Conservation (phyloP, 2,113 vertebrate species). For the Nothocercus nigrocapillus region DNA sequence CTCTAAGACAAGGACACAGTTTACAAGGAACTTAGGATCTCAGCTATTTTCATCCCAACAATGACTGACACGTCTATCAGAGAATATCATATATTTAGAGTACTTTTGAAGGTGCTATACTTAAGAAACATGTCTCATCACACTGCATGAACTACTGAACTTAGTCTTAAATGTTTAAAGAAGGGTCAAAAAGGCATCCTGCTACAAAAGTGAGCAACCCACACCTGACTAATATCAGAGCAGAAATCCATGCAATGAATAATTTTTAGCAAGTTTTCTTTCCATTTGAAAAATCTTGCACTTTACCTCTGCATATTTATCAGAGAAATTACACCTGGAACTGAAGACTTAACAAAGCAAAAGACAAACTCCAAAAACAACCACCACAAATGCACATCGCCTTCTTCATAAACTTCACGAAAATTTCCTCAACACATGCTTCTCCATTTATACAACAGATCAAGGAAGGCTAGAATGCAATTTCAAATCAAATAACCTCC, state of each 20-base stretch:
- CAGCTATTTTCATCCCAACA: constrained; percentile 80
- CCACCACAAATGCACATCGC: neutral
- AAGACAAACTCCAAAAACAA: constrained; percentile 21
- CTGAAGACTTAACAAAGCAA: constrained; percentile 42
- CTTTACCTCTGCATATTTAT: constrained; percentile 76
- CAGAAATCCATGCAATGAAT: constrained; percentile 75
- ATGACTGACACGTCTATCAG: constrained; percentile 78
- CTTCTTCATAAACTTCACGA: constrained; percentile 72
- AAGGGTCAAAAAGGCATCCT: constrained; percentile 77
- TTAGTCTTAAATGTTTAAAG: constrained; percentile 86
- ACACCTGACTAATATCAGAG: constrained; percentile 70
- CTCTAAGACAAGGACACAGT: constrained; percentile 70
- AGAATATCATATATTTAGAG: constrained; percentile 85
- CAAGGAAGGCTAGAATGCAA: constrained; percentile 81
- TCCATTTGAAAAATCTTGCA: constrained; percentile 26
- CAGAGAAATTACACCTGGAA: constrained; percentile 27
- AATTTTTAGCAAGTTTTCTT: constrained; percentile 72
- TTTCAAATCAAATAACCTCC: constrained; percentile 85
- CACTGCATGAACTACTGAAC: constrained; percentile 82
- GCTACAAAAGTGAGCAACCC: constrained; percentile 77
- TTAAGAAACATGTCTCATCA: constrained; percentile 80
- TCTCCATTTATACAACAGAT: constrained; percentile 80
- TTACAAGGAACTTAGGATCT: constrained; percentile 77
- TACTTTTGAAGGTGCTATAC: constrained; percentile 72
- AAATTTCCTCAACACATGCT: constrained; percentile 71